Evolutionary conservation across 2,888 invertebrate genomes (phyloP), one percentile per base, ranked within the genome.

Genomic region (Ennomos erosarius): DNA sequence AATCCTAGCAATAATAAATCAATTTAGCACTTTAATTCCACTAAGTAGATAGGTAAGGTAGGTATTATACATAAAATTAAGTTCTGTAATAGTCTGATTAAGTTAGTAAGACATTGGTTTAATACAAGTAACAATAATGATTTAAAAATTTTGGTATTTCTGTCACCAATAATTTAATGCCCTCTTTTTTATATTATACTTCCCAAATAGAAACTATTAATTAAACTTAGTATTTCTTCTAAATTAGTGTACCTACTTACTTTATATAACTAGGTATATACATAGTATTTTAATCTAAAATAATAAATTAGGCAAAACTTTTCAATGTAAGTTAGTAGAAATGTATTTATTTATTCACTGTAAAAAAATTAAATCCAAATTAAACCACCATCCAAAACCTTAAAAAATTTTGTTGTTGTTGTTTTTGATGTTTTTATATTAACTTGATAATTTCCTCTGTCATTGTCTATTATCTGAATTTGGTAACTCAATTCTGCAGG

Each of bases 401-500:
- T 67, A 65, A 77, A 85, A 55, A 62, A 65, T 59, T 63, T 73
- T 63, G 64, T 74, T 55, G 49, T 51, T 47, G 68, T 54, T 26
- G 62, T 69, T 42, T 75, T 49, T 69, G 47, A 65, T 58, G 74
- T 76, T 62, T 64, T 72, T 33, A 84, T 60, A 66, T 64, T 71
- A 10, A 77, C 71, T 65, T 74, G 59, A 45, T 64, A 69, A 54
- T 55, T 60, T 42, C 39, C 67, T 47, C 57, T 62, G 47, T 54
- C 54, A 48, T 62, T 60, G 10, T 65, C 62, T 44, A 69, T 8
- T 59, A 90, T 38, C 57, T 85, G 79, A 54, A 94, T 82, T 70
- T 83, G 85, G 68, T 87, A 89, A 69, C 89, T 87, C 10, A 89
- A 70, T 63, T 85, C 87, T 46, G 75, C 47, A 42, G 73, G 82